Percentiles rank a stretch among this genome's conserved stretches.
Conservation (phyloP, 2,888 invertebrate genomes). For the Aspidiotus rigidus region DNA sequence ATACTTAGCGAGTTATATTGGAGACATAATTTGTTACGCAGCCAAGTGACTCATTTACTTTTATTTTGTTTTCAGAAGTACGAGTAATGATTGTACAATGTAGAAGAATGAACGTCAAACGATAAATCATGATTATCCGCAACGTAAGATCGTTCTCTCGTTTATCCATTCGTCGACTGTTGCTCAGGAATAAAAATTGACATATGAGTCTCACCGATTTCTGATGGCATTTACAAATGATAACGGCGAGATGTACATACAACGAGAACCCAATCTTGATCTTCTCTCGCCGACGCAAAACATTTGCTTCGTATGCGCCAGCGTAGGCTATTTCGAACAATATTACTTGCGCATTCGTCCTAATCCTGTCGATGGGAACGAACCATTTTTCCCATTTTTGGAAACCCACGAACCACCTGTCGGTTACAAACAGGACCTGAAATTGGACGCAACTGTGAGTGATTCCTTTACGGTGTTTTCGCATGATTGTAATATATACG, state of each 20-base stretch:
- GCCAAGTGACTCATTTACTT: no score
- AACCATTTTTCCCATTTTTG: conserved; percentile 85
- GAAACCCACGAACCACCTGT: conserved; percentile 78
- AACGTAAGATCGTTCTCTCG: no score
- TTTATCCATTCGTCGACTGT: no score
- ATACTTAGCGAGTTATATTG: no score
- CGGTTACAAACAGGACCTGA: conserved; percentile 49
- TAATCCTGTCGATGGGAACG: conserved; percentile 57
- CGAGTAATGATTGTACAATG: no score
- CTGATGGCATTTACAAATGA: conserved; percentile 36
- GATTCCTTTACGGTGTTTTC: neutral
- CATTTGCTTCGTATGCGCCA: conserved; percentile 64
- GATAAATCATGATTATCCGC: no score
- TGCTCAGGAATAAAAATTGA: no score
- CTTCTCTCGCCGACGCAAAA: conserved; percentile 23
- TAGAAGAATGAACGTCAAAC: no score
- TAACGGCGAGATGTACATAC: conserved; percentile 35
- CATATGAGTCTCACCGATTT: neutral
- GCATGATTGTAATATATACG: neutral
- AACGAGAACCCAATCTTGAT: conserved; percentile 27
- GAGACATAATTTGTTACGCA: no score
- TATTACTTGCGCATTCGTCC: conserved; percentile 57
- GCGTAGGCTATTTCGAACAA: conserved; percentile 54
- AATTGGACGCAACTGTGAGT: conserved; percentile 37
- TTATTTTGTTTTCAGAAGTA: no score